A percentile compares a stretch with the other conserved stretches of the same genome.
phyloP scores from a whole-genome alignment of 2,888 invertebrate genomes.

The Nysson spinosus region DNA sequence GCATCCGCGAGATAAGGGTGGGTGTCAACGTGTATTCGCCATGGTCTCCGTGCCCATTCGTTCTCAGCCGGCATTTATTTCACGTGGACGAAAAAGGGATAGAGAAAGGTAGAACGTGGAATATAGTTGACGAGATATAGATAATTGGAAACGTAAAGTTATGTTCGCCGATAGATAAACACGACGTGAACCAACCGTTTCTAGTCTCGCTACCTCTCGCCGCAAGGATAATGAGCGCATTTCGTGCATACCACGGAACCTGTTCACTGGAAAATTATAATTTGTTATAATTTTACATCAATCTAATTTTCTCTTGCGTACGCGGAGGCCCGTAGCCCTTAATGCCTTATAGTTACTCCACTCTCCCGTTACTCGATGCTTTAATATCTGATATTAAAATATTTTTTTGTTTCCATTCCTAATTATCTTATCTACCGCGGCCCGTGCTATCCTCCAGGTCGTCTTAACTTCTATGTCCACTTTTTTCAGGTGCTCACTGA shows the following conservation, averaged over 20 bases:
- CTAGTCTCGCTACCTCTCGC: constrained; percentile 37
- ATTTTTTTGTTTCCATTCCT: neutral
- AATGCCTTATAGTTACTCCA: no score
- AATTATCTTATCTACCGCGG: no score
- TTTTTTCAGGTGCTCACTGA: no score
- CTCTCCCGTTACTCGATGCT: no score
- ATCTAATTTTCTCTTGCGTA: constrained; percentile 22
- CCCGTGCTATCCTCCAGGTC: neutral
- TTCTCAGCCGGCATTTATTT: constrained; percentile 1
- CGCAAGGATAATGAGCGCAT: constrained; percentile 34
- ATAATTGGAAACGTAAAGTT: constrained; percentile 54
- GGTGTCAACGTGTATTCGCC: constrained; percentile 31
- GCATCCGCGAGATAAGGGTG: constrained; percentile 34
- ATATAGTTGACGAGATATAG: constrained; percentile 34
- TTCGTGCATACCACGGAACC: constrained; percentile 34
- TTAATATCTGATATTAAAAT: no score
- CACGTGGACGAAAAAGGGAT: no score
- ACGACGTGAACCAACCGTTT: constrained; percentile 40
- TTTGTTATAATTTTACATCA: constrained; percentile 27
- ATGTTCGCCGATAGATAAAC: constrained; percentile 52
- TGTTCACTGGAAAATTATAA: constrained; percentile 40
- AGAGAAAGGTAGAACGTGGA: neutral
- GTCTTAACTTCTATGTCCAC: no score
- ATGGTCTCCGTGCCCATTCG: constrained; percentile 3
- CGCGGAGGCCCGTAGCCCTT: no score